These are phyloP conservation scores for Cydia fagiglandana DNA, from an alignment of 1,140 invertebrate species.

Conservation along the genomic window DNA sequence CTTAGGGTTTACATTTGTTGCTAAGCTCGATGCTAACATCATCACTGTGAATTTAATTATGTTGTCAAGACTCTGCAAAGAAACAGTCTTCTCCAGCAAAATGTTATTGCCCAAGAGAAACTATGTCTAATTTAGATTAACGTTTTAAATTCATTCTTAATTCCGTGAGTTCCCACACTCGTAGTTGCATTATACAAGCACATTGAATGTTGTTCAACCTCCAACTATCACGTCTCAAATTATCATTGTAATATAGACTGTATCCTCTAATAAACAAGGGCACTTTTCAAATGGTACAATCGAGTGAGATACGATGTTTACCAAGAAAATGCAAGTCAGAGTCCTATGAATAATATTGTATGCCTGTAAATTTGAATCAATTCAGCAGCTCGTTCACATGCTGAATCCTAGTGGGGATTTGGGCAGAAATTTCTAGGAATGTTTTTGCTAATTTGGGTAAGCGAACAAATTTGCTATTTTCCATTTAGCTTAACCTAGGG, in stretches of 20 bases:
- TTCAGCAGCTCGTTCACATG: slow-evolving; percentile 10
- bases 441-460: not conserved
- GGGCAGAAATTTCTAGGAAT: not conserved
- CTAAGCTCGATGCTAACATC: not conserved
- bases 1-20: too few species aligned
- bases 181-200: not conserved
- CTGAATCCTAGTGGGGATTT: not conserved
- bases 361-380: slow-evolving; percentile 5
- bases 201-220: not conserved
- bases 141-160: not conserved
- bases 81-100: not conserved
- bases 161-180: not conserved
- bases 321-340: not conserved
- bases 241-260: not conserved
- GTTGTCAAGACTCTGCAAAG: not conserved
- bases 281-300: not conserved
- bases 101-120: not conserved
- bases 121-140: not conserved
- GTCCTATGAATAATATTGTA: slow-evolving; percentile 1
- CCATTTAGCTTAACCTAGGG: not conserved
- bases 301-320: not conserved
- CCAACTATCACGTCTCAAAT: not conserved
- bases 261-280: not conserved
- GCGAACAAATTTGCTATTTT: not conserved
- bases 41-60: too few species aligned